A percentile compares a stretch with the other conserved stretches of the same genome.
phyloP scores from a whole-genome alignment of 2,888 invertebrate genomes.

The Drosophila infuscata region DNA sequence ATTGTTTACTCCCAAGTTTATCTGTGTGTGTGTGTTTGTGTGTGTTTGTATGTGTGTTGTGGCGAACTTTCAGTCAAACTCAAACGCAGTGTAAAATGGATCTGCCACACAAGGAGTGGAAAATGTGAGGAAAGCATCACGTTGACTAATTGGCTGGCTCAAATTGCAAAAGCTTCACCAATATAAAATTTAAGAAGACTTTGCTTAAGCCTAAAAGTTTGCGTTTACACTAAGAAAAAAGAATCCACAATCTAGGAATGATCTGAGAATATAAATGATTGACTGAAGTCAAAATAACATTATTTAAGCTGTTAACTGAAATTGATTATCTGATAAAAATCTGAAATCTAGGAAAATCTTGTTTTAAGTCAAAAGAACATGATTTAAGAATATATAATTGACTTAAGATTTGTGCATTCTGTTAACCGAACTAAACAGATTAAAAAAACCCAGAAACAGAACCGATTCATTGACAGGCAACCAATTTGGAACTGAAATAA shows the following conservation, averaged over 20 bases:
- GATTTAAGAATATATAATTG: not conserved
- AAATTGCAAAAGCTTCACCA: not conserved
- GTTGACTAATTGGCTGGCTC: constrained; percentile 47
- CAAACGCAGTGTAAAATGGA: not conserved
- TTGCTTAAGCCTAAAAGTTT: not conserved
- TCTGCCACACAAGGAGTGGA: not conserved
- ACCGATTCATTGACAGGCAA: too few species aligned
- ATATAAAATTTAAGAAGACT: not conserved
- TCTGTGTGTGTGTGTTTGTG: not conserved
- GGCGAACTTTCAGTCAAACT: constrained; percentile 10
- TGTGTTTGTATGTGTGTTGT: not conserved
- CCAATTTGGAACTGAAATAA: not conserved
- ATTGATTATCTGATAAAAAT: not conserved
- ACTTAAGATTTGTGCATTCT: not conserved
- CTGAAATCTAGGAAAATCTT: not conserved
- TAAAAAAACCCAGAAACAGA: not conserved
- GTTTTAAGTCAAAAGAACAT: not conserved
- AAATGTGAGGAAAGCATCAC: constrained; percentile 2
- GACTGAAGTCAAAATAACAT: not conserved
- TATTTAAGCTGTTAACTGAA: not conserved
- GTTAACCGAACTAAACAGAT: too few species aligned
- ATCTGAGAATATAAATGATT: not conserved
- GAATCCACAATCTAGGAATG: not conserved
- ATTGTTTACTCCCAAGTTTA: constrained; percentile 60
- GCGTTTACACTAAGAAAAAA: not conserved